Base-by-base conservation (phyloP, 1,140 invertebrate species). In the Drosophila carrolli region DNA sequence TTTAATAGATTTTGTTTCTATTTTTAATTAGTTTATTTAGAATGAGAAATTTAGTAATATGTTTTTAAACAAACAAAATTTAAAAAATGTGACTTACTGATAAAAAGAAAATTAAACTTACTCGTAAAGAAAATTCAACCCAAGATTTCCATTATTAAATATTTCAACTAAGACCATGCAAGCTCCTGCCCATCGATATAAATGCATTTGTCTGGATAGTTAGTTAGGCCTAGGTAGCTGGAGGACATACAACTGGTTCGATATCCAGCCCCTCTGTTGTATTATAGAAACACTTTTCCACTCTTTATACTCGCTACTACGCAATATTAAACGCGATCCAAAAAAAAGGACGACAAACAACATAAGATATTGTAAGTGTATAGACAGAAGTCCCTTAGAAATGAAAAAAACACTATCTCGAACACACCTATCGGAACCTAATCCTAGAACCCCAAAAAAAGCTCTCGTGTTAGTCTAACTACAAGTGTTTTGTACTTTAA, bases 391-490 rank as follows among this genome's bases (percentile, higher is more conserved):
- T 40, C 57, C 40, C 60, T n/a, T 47, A 60, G 54, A 8, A 48
- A 38, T 43, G 41, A 5, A 11, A 38, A 38, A 38, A 38, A 78
- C n/a, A 54, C 44, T 29, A 54, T 43, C 55, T 57, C 19, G 48
- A 47, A 43, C 38, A 59, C 73, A 53, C 50, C 50, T 48, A 16
- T 57, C 35, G n/a, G 16, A 59, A 62, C 59, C 59, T 55, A 50
- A 32, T 57, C 51, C 65, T 70, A 37, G 51, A 71, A 58, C 0
- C 54, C 62, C 62, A 7, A 40, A 53, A 13, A 38, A 75, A 73
- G 37, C 82, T 86, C 82, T 86, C 83, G 83, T 86, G 82, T 86
- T 86, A 86, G 82, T 86, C 83, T 57, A 83, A 86, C 82, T 86
- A 88, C 78, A 88, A 83, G 79, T 75, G 75, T 86, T 88, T 82